A percentile compares a stretch with the other conserved stretches of the same genome.
Conservation (phyloP, 2,888 invertebrate genomes). For the Mayetiola destructor region DNA sequence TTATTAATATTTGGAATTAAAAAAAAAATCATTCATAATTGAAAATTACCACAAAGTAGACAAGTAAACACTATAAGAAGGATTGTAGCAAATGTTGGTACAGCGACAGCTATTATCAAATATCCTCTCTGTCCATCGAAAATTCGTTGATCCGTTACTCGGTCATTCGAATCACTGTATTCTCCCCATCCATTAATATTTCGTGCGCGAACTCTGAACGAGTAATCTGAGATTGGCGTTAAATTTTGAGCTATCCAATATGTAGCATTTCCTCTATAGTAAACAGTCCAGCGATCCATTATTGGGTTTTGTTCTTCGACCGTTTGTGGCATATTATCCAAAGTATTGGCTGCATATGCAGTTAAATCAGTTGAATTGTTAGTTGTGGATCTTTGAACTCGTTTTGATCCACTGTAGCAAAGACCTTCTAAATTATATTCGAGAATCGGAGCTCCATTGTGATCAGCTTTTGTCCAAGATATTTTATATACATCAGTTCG, state of each 20-base stretch:
- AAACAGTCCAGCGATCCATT: conserved; percentile 43
- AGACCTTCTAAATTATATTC: conserved; percentile 63
- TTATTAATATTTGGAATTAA: neutral
- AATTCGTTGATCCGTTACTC: conserved; percentile 32
- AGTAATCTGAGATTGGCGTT: conserved; percentile 45
- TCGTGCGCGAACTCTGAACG: conserved; percentile 61
- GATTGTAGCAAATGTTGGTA: conserved; percentile 39
- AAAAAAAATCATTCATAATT: neutral
- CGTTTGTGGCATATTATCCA: conserved; percentile 32
- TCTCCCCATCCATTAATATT: conserved; percentile 74
- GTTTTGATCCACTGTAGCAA: conserved; percentile 24
- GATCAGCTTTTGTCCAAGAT: conserved; percentile 63
- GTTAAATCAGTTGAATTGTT: conserved; percentile 13
- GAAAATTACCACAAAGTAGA: neutral
- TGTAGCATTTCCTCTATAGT: conserved; percentile 67
- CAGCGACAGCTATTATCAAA: conserved; percentile 47
- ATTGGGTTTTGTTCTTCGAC: conserved; percentile 42
- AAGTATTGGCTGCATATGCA: conserved; percentile 19
- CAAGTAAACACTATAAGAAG: conserved; percentile 1
- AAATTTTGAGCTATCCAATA: conserved; percentile 66
- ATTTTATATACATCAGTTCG: conserved; percentile 61
- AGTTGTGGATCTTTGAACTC: conserved; percentile 22
- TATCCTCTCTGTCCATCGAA: conserved; percentile 30
- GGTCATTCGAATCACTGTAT: conserved; percentile 52
- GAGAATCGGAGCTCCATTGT: conserved; percentile 60